Evolutionary conservation across 1,140 invertebrate genomes (phyloP).

Genomic region (Heliothis subflexa): DNA sequence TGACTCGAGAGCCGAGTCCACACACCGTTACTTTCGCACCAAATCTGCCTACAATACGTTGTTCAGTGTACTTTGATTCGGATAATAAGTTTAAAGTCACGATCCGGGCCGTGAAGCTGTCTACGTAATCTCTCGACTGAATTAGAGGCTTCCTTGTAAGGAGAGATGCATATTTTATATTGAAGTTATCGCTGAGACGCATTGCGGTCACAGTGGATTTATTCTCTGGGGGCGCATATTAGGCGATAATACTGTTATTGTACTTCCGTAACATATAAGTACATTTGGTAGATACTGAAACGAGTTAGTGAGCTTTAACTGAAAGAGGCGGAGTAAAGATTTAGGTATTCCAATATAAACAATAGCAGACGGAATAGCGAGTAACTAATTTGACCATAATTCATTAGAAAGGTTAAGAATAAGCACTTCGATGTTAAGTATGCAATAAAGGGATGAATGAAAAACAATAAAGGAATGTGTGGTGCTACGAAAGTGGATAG

Average conservation of each 20-base stretch:
- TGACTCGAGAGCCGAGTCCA: constrained; percentile 49
- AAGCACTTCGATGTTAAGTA: no score
- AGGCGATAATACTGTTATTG: constrained; percentile 30
- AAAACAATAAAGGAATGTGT: no score
- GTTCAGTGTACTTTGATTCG: constrained; percentile 73
- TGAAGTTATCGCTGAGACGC: constrained; percentile 55
- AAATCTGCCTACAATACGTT: constrained; percentile 82
- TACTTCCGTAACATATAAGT: constrained; percentile 7
- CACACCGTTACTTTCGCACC: constrained; percentile 77
- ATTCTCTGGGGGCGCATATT: constrained; percentile 42
- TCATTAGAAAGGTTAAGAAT: no score
- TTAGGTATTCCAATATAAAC: no score
- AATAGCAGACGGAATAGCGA: no score
- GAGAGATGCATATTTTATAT: constrained; percentile 72
- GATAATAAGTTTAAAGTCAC: constrained; percentile 83
- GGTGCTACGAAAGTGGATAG: no score
- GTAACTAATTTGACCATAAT: no score
- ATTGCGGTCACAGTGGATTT: constrained; percentile 55
- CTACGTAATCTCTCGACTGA: constrained; percentile 73
- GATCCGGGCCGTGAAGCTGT: constrained; percentile 75
- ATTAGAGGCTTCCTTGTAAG: constrained; percentile 77
- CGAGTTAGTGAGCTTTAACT: neutral
- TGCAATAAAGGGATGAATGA: no score
- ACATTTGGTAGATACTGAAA: neutral
- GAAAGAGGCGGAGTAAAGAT: neutral